A percentile compares a stretch with the other conserved stretches of the same genome.
phyloP scores from a whole-genome alignment of 2,888 invertebrate species.

The Chrysolina haemoptera region DNA sequence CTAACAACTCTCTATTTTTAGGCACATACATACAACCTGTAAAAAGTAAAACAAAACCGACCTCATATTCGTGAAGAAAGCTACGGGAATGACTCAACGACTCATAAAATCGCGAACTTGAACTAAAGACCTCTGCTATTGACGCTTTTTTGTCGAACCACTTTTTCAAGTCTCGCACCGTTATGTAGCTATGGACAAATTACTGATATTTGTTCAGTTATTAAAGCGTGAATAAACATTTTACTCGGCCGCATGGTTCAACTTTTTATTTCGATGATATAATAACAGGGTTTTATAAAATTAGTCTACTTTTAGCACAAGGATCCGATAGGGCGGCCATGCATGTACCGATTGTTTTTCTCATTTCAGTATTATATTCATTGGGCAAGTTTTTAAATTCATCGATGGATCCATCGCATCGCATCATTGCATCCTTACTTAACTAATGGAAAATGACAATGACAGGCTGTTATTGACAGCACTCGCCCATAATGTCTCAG shows the following conservation, averaged over 20 bases:
- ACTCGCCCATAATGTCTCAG: too few species aligned
- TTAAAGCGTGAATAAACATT: constrained; percentile 64
- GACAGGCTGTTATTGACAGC: too few species aligned
- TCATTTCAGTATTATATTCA: too few species aligned
- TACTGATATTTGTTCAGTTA: constrained; percentile 66
- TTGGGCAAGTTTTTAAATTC: too few species aligned
- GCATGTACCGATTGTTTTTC: too few species aligned
- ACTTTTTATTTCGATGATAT: constrained; percentile 30
- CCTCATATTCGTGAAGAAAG: constrained; percentile 45
- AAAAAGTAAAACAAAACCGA: constrained; percentile 39
- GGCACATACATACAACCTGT: constrained; percentile 25
- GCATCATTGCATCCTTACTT: too few species aligned
- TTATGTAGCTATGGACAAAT: constrained; percentile 64
- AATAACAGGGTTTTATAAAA: constrained; percentile 27
- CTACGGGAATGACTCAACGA: constrained; percentile 37
- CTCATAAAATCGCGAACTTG: constrained; percentile 53
- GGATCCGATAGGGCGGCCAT: too few species aligned
- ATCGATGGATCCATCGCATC: too few species aligned
- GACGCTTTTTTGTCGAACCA: constrained; percentile 54
- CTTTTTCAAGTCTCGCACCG: constrained; percentile 60
- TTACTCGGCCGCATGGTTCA: constrained; percentile 39
- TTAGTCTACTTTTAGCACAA: background rate
- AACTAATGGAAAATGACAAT: too few species aligned
- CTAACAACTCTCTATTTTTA: background rate
- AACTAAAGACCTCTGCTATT: constrained; percentile 53